phyloP scores from a whole-genome alignment of 2,888 invertebrate species.

The Cantharis rustica region DNA sequence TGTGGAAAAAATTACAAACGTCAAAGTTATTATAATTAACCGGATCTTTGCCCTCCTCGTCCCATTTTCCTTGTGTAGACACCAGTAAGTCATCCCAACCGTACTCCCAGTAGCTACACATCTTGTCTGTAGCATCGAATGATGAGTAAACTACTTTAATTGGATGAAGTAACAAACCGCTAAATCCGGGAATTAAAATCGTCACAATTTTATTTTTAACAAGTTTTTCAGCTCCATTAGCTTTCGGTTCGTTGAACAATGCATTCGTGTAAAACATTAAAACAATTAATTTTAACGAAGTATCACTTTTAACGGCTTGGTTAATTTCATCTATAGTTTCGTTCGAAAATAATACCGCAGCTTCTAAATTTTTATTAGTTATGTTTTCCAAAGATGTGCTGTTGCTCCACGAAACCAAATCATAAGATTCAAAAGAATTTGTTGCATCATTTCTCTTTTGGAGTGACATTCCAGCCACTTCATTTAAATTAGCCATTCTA shows the following conservation, averaged over 20 bases:
- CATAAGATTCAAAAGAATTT: background rate
- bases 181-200: background rate
- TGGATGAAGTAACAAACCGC: background rate
- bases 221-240: background rate
- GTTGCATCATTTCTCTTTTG: background rate
- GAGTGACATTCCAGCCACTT: background rate
- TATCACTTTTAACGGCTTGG: background rate
- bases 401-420: background rate
- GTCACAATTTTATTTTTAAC: background rate
- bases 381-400: background rate
- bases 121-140: background rate
- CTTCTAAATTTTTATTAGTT: background rate
- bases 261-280: background rate
- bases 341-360: background rate
- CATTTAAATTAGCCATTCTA: background rate
- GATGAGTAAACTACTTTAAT: background rate
- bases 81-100: background rate
- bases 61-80: background rate
- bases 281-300: background rate
- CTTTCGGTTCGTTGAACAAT: background rate
- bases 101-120: background rate
- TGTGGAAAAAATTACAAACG: background rate
- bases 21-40: slow-evolving; percentile 24
- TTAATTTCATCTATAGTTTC: background rate
- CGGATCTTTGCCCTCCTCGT: background rate